Percentiles rank a stretch among this genome's conserved stretches.
phyloP scores from a whole-genome alignment of 2,113 vertebrate species.

The Psittacula cyanocephala region DNA sequence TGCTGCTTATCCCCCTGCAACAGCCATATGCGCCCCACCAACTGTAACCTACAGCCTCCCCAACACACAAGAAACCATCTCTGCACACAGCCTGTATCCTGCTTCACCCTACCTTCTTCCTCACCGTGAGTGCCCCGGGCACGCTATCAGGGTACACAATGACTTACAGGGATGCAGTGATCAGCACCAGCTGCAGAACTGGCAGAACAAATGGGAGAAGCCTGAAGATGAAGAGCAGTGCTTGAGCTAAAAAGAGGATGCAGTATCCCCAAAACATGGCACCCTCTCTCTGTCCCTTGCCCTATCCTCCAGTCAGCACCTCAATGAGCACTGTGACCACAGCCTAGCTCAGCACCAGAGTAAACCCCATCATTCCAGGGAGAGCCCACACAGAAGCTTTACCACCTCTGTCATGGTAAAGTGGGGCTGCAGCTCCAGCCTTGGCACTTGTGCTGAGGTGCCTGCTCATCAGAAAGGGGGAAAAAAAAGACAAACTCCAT shows the following conservation, averaged over 20 bases:
- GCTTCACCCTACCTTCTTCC: neutral
- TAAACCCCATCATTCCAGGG: neutral
- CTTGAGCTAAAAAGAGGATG: neutral
- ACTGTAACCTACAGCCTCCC: neutral
- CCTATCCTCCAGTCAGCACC: neutral
- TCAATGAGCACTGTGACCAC: neutral
- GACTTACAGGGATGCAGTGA: neutral
- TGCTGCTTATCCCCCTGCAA: neutral
- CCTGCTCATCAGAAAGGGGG: neutral
- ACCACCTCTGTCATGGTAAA: rapidly evolving
- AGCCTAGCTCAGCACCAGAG: neutral
- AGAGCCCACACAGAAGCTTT: neutral
- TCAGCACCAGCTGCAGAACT: neutral
- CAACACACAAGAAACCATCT: neutral
- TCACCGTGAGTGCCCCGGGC: neutral
- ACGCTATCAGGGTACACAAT: neutral
- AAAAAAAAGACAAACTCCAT: neutral
- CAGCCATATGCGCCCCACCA: neutral
- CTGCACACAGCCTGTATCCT: neutral
- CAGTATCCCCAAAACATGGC: neutral
- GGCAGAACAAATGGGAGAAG: neutral
- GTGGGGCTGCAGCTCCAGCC: neutral
- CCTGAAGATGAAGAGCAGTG: too few species aligned
- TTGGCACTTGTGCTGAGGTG: too few species aligned
- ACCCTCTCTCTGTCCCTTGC: too few species aligned